These are phyloP conservation scores for Drosophila ohnishii DNA, from an alignment of 1,140 invertebrate species.

Conservation along the genomic window DNA sequence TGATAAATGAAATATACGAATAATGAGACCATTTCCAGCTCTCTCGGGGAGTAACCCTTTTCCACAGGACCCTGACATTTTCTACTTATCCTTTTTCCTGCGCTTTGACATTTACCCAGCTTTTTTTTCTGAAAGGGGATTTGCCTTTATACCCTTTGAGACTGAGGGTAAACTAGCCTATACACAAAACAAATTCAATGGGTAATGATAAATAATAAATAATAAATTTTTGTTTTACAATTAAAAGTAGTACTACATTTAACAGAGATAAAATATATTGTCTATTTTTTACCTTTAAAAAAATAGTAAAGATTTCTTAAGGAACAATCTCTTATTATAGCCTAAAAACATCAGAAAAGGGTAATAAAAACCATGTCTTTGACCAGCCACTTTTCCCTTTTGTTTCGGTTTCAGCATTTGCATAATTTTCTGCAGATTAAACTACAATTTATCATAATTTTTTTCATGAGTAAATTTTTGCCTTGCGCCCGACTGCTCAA, in stretches of 20 bases:
- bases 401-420: slow-evolving; percentile 61
- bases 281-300: no score
- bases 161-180: not conserved
- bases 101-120: slow-evolving; percentile 24
- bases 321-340: not conserved
- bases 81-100: slow-evolving; percentile 31
- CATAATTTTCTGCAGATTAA: slow-evolving; percentile 78
- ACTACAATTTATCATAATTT: slow-evolving; percentile 80
- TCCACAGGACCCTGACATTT: slow-evolving; percentile 35
- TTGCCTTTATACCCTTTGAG: slow-evolving; percentile 21
- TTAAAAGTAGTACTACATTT: no score
- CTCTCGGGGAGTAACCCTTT: slow-evolving; percentile 35
- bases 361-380: slow-evolving; percentile 11
- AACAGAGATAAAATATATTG: no score
- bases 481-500: slow-evolving; percentile 68
- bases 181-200: not conserved
- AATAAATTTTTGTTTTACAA: no score
- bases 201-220: no score
- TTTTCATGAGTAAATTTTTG: slow-evolving; percentile 52
- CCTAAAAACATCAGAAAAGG: slow-evolving; percentile 1
- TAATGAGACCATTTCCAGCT: slow-evolving; percentile 59
- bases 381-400: not conserved
- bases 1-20: slow-evolving; percentile 78
- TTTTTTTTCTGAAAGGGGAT: slow-evolving; percentile 10
- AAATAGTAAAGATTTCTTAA: no score